Base-by-base conservation (phyloP, 2,888 invertebrate species). In the Apamea epomidion region DNA sequence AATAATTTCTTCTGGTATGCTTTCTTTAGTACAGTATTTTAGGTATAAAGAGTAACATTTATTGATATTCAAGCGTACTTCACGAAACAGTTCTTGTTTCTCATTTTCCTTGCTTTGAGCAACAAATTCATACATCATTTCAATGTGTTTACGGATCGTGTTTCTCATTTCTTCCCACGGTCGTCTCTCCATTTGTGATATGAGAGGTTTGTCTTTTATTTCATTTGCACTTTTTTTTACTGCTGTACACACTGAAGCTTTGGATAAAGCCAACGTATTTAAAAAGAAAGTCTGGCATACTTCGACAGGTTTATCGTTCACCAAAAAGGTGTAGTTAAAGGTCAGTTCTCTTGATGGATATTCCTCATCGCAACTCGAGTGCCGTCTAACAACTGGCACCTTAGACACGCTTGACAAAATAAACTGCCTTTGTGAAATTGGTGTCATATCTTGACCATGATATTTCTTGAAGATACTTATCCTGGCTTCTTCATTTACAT, bases 91-190 rank as follows among this genome's bases (percentile, higher is more conserved):
- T 21, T 32, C 5, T 58, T 37, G 58, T 25, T 29, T 69, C 25
- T 51, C 48, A 25, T 18, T 51, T n/a, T 32, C 14, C 18, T 68
- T 51, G 32, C n/a, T 16, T 14, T 25, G 8, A 58, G 37, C 6
- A 1, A 18, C 58, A 37, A 18, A 6, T 37, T 48, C 1, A 51
- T 14, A 60, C 70, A 80, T 21, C 1, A 70, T 32, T 80, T 70
- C 69, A 32, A 79, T 79, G 16, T 79, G 69, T 45, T 80, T 80
- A 16, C 79, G 80, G 8, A 79, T 42, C 32, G 29, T n/a, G 48
- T 80, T 62, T 64, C 54, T 80, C 10, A 25, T 32, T 45, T 29
- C 29, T n/a, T 79, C 51, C 60, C 60, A 62, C 14, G 71, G 70
- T 54, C 51, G 69, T 80, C n/a, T 80, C 10, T 62, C 37, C 29